phyloP scores from a whole-genome alignment of 2,888 invertebrate species.

The Mactromeris polynyma region DNA sequence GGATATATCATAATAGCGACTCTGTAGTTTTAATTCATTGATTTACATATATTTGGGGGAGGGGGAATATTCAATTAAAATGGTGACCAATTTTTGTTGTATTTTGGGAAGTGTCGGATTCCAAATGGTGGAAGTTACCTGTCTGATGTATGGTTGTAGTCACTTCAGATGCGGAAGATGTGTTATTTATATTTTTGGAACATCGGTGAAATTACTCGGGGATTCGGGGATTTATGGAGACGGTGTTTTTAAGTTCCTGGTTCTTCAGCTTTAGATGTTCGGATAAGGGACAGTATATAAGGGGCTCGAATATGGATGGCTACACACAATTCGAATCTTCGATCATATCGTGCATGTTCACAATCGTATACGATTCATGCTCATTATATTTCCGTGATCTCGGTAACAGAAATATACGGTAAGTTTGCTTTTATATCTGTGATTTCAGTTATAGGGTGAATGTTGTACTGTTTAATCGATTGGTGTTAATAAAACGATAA shows the following conservation, averaged over 20 bases:
- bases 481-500: too few species aligned
- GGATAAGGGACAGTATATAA: neutral
- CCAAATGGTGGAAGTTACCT: neutral
- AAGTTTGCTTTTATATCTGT: neutral
- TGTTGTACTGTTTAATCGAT: too few species aligned
- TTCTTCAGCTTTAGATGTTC: neutral
- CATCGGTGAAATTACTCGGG: too few species aligned
- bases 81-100: neutral
- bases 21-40: neutral
- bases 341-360: neutral
- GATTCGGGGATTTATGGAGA: neutral
- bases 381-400: neutral
- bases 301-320: neutral
- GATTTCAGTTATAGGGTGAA: too few species aligned
- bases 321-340: neutral
- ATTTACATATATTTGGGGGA: neutral
- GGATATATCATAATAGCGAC: neutral
- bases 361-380: neutral
- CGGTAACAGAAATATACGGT: neutral
- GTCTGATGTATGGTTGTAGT: neutral
- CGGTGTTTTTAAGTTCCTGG: neutral
- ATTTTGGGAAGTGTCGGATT: neutral
- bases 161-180: neutral
- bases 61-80: neutral
- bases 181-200: too few species aligned